Evolutionary conservation across 2,888 invertebrate species (phyloP).

Genomic region (Uropetala carovei): DNA sequence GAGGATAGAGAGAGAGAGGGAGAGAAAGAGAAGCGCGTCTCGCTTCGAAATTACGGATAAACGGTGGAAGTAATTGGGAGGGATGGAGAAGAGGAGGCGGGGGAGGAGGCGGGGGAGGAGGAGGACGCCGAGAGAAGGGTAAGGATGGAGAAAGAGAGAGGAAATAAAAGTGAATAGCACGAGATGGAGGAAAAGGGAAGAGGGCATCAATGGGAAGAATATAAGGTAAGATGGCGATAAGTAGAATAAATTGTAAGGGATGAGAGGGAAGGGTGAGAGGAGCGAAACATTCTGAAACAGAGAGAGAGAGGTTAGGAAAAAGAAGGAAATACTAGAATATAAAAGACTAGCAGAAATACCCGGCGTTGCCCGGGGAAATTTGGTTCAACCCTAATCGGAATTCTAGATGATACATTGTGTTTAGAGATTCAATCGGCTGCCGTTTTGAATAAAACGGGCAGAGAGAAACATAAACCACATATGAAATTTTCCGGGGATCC

Average conservation of each 20-base stretch:
- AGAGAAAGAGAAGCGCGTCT: conserved; percentile 42
- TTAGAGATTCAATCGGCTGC: no score
- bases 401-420: no score
- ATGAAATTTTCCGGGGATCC: no score
- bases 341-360: no score
- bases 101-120: not conserved
- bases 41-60: conserved; percentile 60
- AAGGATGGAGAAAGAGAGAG: not conserved
- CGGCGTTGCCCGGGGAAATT: no score
- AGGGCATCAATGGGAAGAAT: no score
- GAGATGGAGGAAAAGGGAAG: not conserved
- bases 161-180: not conserved
- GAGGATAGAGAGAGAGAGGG: not conserved
- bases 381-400: no score
- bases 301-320: not conserved
- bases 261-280: not conserved
- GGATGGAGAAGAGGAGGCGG: not conserved
- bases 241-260: not conserved
- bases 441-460: no score
- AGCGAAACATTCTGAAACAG: not conserved
- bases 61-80: conserved; percentile 44
- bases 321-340: not conserved
- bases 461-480: no score
- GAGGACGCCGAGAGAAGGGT: not conserved
- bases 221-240: no score